phyloP scores from a whole-genome alignment of 2,797 vertebrate species.

The Fistularia tabacaria region DNA sequence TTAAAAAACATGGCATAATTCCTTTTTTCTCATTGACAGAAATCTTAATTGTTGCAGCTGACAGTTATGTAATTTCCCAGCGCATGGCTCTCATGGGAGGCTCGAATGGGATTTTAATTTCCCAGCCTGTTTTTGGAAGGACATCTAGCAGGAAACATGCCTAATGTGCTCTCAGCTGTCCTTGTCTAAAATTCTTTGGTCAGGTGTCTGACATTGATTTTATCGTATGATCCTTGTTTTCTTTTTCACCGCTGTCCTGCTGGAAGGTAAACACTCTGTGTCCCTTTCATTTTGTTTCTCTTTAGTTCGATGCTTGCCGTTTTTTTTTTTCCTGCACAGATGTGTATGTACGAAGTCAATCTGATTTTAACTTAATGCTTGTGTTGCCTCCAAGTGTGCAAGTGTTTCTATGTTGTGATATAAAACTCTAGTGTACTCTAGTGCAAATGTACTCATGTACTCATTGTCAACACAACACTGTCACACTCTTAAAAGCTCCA shows the following conservation, averaged over 20 bases:
- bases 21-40: constrained; percentile 19
- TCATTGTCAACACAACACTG: neutral
- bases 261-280: constrained; percentile 17
- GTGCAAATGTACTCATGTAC: too few relatives aligned
- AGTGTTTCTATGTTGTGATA: neutral
- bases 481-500: constrained; percentile 11
- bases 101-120: constrained; percentile 67
- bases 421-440: too few relatives aligned
- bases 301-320: neutral
- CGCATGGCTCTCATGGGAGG: constrained; percentile 24
- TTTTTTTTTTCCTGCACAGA: too few relatives aligned
- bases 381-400: constrained; percentile 2
- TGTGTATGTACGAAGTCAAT: neutral
- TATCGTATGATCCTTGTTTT: neutral
- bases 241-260: constrained; percentile 1
- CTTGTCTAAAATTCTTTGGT: constrained; percentile 55
- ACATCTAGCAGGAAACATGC: constrained; percentile 53
- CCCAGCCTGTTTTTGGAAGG: constrained; percentile 54
- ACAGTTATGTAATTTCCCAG: constrained; percentile 52
- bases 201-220: constrained; percentile 54
- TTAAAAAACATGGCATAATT: constrained; percentile 21
- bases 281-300: neutral
- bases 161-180: constrained; percentile 57
- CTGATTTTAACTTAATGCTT: constrained; percentile 15
- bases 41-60: constrained; percentile 21